phyloP scores from a whole-genome alignment of 1,140 invertebrate genomes.

The Rhynchophorus ferrugineus region DNA sequence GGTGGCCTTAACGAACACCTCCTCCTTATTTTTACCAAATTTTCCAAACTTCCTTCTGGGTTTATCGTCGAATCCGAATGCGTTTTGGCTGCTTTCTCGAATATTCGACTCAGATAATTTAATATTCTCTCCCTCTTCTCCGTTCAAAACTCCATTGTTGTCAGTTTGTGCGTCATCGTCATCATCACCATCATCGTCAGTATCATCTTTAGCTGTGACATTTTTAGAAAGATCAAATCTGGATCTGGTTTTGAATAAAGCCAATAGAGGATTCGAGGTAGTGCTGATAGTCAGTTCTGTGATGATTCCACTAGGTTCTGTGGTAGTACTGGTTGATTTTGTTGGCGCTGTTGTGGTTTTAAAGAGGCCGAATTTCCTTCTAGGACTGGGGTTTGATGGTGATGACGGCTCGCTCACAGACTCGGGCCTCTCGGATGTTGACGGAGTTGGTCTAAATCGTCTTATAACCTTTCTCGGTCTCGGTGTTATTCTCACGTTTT shows the following conservation, averaged over 20 bases:
- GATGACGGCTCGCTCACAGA: too few species aligned
- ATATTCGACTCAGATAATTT: constrained; percentile 49
- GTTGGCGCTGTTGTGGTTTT: not conserved
- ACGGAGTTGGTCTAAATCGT: constrained; percentile 26
- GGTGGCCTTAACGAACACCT: constrained; percentile 4
- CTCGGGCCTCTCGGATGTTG: not conserved
- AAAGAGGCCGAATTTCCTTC: not conserved
- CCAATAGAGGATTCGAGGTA: constrained; percentile 9
- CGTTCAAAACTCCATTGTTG: constrained; percentile 31
- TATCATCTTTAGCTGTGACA: constrained; percentile 7
- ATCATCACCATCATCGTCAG: too few species aligned
- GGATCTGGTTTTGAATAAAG: constrained; percentile 13
- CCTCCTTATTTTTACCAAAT: constrained; percentile 4
- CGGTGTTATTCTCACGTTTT: not conserved
- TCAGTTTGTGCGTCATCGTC: constrained; percentile 25
- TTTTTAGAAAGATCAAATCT: constrained; percentile 11
- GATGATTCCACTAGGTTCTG: too few species aligned
- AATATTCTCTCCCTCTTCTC: constrained; percentile 47
- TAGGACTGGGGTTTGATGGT: not conserved
- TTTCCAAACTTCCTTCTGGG: not conserved
- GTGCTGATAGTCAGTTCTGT: not conserved
- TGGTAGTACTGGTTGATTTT: constrained; percentile 4
- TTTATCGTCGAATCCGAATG: constrained; percentile 30
- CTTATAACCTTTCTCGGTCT: constrained; percentile 28
- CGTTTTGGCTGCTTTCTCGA: constrained; percentile 43